A percentile compares a stretch with the other conserved stretches of the same genome.
phyloP scores from a whole-genome alignment of 2,888 invertebrate genomes.

The Eustalomyia histrio region DNA sequence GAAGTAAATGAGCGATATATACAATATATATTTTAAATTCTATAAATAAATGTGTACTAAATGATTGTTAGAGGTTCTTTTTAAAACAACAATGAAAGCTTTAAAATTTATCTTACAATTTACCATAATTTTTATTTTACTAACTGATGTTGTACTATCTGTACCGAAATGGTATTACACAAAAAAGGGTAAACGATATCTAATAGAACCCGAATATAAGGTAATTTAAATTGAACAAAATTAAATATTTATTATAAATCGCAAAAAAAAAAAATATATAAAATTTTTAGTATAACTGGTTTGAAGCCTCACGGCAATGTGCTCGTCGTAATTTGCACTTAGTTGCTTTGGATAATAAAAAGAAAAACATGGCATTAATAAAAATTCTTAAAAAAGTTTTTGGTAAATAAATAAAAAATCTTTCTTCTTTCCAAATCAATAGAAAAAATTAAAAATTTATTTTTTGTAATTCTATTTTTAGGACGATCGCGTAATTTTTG shows the following conservation, averaged over 20 bases:
- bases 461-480: too few species aligned
- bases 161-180: neutral
- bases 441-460: too few species aligned
- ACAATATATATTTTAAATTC: too few species aligned
- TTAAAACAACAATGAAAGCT: too few species aligned
- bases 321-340: slow-evolving; percentile 24
- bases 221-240: slow-evolving; percentile 7
- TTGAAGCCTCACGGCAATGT: slow-evolving; percentile 32
- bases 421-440: too few species aligned
- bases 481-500: slow-evolving; percentile 15
- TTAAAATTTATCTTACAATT: too few species aligned
- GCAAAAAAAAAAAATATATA: neutral
- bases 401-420: too few species aligned
- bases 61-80: too few species aligned
- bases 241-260: neutral
- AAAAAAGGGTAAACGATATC: slow-evolving; percentile 30
- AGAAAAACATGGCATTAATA: slow-evolving; percentile 10
- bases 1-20: too few species aligned
- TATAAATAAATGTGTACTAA: too few species aligned
- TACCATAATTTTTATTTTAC: too few species aligned
- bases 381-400: neutral
- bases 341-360: slow-evolving; percentile 16
- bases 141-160: neutral
- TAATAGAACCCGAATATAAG: slow-evolving; percentile 37
- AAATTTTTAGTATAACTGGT: slow-evolving; percentile 38